Base-by-base conservation (phyloP, 2,797 vertebrate genomes). In the Falco peregrinus region DNA sequence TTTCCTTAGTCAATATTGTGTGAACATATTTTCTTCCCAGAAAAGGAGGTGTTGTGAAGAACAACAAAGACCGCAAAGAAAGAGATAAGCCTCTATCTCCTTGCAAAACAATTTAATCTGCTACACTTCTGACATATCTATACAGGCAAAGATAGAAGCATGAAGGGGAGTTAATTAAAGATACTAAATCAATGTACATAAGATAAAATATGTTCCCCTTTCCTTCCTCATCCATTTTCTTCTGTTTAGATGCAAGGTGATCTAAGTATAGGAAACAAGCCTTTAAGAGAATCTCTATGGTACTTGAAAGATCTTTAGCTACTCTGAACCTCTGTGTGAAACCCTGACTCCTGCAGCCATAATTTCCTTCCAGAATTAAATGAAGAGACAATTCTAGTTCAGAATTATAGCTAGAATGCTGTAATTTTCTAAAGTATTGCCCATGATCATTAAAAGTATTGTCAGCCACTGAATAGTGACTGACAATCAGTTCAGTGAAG, bases 291-390 rank as follows among this genome's bases (percentile, higher is more conserved):
- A 86, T 92, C 82, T 82, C 80, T 57, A 26, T 10, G 45, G 82
- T 91, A 84, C 45, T 68, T 76, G 76, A 67, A 94, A 94, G 79
- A 95, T 88, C 87, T 94, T 89, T 91, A 95, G 89, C 93, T 93
- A 91, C 90, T 95, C 16, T 5, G 69, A 89, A 75, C 81, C 89
- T 89, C 94, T 78, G 61, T 53, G 54, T 79, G 90, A 88, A 89
- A 41, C 37, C 12, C 51, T 64, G 81, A 82, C 79, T 89, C 87
- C 94, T 88, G 82, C 68, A 94, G 76, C 76, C 73, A 53, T 93
- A 73, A 93, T 94, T 95, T 94, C 77, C 45, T 91, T 87, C n/a
- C 65, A 86, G 89, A 92, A 75, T 86, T 84, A 89, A 90, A 87
- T 33, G 60, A 60, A 85, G 68, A 92, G 43, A 45, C 39, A 84